phyloP scores from a whole-genome alignment of 2,113 vertebrate species.

The Tachysurus fulvidraco region DNA sequence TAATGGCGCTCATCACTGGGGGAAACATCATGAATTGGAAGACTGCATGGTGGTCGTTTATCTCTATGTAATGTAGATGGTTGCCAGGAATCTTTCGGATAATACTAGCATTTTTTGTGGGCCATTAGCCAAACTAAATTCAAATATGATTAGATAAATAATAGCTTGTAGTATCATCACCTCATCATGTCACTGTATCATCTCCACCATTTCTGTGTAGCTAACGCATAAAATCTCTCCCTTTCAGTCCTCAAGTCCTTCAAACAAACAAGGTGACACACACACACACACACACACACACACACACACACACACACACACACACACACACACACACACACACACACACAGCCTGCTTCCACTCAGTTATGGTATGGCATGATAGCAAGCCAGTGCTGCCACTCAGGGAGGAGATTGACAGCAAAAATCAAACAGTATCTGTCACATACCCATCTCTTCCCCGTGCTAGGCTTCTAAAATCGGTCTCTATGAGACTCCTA shows the following conservation, averaged over 20 bases:
- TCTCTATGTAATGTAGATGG: slow-evolving; percentile 10
- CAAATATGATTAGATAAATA: neutral
- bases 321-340: slow-evolving; percentile 27
- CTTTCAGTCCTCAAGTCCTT: neutral
- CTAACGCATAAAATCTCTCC: slow-evolving; percentile 3
- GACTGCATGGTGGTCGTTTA: slow-evolving; percentile 27
- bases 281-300: slow-evolving; percentile 20
- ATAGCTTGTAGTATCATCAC: neutral
- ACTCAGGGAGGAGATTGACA: slow-evolving; percentile 37
- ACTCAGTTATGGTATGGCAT: slow-evolving; percentile 31
- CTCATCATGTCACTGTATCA: neutral
- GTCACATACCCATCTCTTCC: slow-evolving; percentile 38
- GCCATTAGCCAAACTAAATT: neutral
- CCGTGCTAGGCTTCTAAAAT: slow-evolving; percentile 29
- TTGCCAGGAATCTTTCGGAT: neutral
- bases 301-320: slow-evolving; percentile 9
- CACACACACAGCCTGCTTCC: neutral
- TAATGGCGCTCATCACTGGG: slow-evolving; percentile 39
- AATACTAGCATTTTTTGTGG: neutral
- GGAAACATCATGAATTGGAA: slow-evolving; percentile 29
- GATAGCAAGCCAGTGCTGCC: slow-evolving; percentile 41
- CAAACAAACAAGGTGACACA: slow-evolving; percentile 8
- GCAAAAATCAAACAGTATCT: slow-evolving; percentile 38
- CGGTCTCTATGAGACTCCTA: slow-evolving; percentile 42
- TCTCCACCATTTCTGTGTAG: neutral